These are phyloP conservation scores for Capitella teleta DNA, from an alignment of 1,140 invertebrate species.

Conservation along the genomic window DNA sequence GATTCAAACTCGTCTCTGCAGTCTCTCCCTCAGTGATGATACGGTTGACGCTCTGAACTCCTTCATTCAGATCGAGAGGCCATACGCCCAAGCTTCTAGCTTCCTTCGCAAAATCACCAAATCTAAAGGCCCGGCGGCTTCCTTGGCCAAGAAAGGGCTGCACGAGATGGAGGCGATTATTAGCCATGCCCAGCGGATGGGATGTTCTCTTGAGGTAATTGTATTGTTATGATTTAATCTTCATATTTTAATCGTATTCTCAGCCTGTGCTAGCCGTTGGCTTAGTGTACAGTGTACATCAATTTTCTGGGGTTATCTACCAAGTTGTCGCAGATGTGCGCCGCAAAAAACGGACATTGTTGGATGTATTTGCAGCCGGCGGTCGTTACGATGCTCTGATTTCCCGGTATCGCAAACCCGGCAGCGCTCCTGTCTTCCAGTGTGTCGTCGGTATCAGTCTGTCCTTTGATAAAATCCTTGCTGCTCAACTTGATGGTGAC, in stretches of 20 bases:
- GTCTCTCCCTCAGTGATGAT: conserved; percentile 57
- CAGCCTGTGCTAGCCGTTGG: conserved; percentile 51
- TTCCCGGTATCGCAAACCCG: conserved; percentile 5
- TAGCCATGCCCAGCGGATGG: conserved; percentile 55
- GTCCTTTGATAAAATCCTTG: conserved; percentile 56
- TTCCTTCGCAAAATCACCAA: conserved; percentile 26
- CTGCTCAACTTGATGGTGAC: conserved; percentile 41
- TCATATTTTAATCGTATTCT: background rate
- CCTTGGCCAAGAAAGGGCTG: conserved; percentile 56
- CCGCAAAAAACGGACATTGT: conserved; percentile 45
- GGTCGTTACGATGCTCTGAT: conserved; percentile 50
- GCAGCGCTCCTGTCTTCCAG: conserved; percentile 26
- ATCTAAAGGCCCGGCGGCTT: conserved; percentile 47
- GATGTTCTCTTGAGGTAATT: conserved; percentile 47
- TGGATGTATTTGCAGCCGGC: conserved; percentile 56
- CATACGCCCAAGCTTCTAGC: conserved; percentile 53
- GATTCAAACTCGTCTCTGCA: conserved; percentile 58
- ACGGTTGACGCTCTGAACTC: conserved; percentile 57
- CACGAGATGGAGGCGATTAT: conserved; percentile 62
- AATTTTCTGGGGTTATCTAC: conserved; percentile 9
- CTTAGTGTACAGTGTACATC: conserved; percentile 50
- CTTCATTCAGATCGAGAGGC: conserved; percentile 60
- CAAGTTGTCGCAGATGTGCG: conserved; percentile 54
- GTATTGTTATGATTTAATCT: conserved; percentile 25
- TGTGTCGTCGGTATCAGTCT: conserved; percentile 63